Base-by-base conservation (phyloP, 2,113 vertebrate genomes). In the Periophthalmodon schlosseri region DNA sequence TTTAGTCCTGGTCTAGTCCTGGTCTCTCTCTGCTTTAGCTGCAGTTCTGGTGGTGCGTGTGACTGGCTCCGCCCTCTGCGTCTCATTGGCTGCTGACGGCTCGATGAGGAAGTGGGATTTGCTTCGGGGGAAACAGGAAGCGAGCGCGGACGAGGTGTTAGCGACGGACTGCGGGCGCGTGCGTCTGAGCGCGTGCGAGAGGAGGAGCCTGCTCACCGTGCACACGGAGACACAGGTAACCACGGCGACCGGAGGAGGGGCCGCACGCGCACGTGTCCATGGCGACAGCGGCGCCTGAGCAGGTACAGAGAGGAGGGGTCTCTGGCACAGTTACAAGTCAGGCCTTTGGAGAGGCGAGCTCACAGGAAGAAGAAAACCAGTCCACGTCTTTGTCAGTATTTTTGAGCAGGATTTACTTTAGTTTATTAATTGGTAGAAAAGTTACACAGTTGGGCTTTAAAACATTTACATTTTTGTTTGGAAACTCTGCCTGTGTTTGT, bases 101-200 rank as follows among this genome's bases (percentile, higher is more conserved):
- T 94, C 88, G 0, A 78, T 96, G 82, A 78, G 44, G 28, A 77
- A 87, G 66, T 96, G 95, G 95, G 90, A 91, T 63, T 75, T 95
- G 39, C 78, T 73, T 14, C 93, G 84, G 4, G 93, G 94, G 63
- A 91, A 81, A 72, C 87, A 91, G 82, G 87, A 92, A 72, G 87
- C 89, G 75, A 78, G 83, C 68, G 84, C 94, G 60, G 80, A 82
- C 49, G 88, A 93, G 5, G 83, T 52, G 0, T 73, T 72, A 11
- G 78, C 82, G 0, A 2, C 77, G 16, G 84, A 76, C 75, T 73
- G 84, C 71, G 5, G 74, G 58, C 69, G 84, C 10, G 81, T 83
- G 18, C 86, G 87, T 66, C 80, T 94, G 67, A 84, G 89, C 0
- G 75, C 94, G 77, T 92, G 87, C 11, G 93, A 96, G 14, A 77